Evolutionary conservation across 2,888 invertebrate genomes (phyloP), one percentile per base, ranked within the genome.

Genomic region (Cerastis leucographa): DNA sequence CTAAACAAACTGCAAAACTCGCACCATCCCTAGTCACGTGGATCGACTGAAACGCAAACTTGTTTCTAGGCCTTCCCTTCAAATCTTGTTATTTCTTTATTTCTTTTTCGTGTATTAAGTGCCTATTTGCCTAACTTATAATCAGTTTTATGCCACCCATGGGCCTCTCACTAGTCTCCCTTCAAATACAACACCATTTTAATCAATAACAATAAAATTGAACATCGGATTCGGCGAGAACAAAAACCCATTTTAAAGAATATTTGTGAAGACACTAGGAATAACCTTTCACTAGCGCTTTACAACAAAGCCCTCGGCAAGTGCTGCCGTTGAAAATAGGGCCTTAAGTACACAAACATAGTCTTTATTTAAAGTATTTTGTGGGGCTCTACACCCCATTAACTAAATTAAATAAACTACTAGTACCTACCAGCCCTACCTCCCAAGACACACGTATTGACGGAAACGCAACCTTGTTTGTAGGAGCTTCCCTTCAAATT

Each of bases 391-490:
- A 81, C 78, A 86, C 59, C 79, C 81, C 71, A 46, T 51, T 2
- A 49, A 22, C 49, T 9, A 42, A 42, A 42, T 42, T 8, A 42
- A 81, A 88, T 73, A 76, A 78, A 75, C 78, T 76, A 75, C 56
- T n/a, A n/a, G n/a, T n/a, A n/a, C n/a, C n/a, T 74, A 66, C 73
- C 76, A 74, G n/a, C n/a, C n/a, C 56, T 40, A 62, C 35, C 51
- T 69, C 78, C 56, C 73, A 69, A 83, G 74, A 75, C 72, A 70
- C 75, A 86, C 74, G 79, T 85, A 86, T 84, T 78, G 85, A 85
- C 82, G 81, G 71, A 85, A 88, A 87, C 46, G 88, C 89, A 90
- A 92, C 90, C 91, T 91, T 92, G 92, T 92, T 92, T 90, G 72
- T 78, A n/a, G 46, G 74, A 82, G 77, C 78, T 76, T 70, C 74